A percentile compares a stretch with the other conserved stretches of the same genome.
Conservation (phyloP, 2,113 vertebrate genomes). For the Pelodiscus sinensis region DNA sequence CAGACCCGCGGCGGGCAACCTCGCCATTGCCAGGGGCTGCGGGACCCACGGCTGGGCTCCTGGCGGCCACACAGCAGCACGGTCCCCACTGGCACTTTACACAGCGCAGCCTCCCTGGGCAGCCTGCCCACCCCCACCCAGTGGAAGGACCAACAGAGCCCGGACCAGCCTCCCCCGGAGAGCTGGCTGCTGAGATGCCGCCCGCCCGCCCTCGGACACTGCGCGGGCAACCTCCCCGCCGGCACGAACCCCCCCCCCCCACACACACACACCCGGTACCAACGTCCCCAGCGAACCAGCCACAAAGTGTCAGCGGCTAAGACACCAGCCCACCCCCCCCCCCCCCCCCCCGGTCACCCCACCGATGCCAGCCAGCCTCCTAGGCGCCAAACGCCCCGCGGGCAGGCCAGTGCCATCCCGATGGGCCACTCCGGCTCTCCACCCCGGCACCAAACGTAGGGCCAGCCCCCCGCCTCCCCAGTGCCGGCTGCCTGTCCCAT, state of each 20-base stretch:
- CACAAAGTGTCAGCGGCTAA: no score
- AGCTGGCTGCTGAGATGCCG: accelerated
- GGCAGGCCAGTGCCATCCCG: not conserved
- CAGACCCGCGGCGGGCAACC: not conserved
- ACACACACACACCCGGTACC: not conserved
- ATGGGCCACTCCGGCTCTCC: no score
- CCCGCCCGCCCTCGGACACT: not conserved
- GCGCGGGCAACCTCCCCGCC: not conserved
- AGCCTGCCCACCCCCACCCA: no score
- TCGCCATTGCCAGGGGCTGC: not conserved
- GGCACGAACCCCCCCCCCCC: not conserved
- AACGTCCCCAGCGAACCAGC: no score
- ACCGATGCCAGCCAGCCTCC: no score
- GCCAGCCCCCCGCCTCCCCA: not conserved
- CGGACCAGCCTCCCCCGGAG: not conserved
- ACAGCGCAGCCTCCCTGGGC: no score
- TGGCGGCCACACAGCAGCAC: not conserved
- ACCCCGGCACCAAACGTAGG: not conserved
- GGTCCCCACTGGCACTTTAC: not conserved
- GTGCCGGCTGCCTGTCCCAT: not conserved
- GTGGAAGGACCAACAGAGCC: not conserved
- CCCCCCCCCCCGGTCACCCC: no score
- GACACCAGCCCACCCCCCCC: no score
- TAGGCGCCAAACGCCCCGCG: no score
- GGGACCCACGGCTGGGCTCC: no score